Evolutionary conservation across 1,140 invertebrate species (phyloP).

Genomic region (Calephelis nemesis): DNA sequence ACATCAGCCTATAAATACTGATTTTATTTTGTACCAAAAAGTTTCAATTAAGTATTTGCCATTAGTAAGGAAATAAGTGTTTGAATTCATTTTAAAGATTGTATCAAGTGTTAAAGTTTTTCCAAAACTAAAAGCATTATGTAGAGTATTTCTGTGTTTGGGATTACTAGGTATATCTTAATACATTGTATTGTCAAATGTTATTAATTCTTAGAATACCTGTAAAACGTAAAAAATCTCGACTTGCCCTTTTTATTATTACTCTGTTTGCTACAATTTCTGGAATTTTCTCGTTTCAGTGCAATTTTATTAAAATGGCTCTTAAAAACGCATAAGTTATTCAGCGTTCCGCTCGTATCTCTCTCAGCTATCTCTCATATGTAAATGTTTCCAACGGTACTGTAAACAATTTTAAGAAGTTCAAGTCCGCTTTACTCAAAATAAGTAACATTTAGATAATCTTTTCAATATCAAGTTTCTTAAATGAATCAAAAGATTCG

Average conservation of each 20-base stretch:
- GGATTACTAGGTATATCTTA: too few relatives aligned
- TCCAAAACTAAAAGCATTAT: too few relatives aligned
- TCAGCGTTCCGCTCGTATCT: conserved; percentile 32
- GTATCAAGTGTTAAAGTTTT: too few relatives aligned
- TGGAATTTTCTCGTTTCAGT: neutral
- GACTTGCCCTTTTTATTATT: neutral
- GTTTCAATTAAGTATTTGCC: too few relatives aligned
- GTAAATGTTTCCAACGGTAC: conserved; percentile 41
- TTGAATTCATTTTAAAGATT: too few relatives aligned
- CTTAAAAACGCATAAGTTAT: conserved; percentile 26
- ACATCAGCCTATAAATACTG: too few relatives aligned
- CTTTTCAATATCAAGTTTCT: conserved; percentile 41
- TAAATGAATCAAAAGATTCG: neutral
- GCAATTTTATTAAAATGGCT: conserved; percentile 27
- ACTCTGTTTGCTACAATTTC: neutral
- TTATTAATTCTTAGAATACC: too few relatives aligned
- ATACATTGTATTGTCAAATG: too few relatives aligned
- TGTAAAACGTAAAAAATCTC: too few relatives aligned
- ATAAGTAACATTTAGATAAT: conserved; percentile 40
- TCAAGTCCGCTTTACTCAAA: conserved; percentile 33
- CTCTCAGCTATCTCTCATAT: conserved; percentile 34
- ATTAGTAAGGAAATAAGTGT: too few relatives aligned
- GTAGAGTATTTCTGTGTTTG: too few relatives aligned
- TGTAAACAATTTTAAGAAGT: conserved; percentile 40
- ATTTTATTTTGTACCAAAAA: too few relatives aligned